Evolutionary conservation across 2,797 vertebrate genomes (phyloP).

Genomic region (Leucoraja ocellata): DNA sequence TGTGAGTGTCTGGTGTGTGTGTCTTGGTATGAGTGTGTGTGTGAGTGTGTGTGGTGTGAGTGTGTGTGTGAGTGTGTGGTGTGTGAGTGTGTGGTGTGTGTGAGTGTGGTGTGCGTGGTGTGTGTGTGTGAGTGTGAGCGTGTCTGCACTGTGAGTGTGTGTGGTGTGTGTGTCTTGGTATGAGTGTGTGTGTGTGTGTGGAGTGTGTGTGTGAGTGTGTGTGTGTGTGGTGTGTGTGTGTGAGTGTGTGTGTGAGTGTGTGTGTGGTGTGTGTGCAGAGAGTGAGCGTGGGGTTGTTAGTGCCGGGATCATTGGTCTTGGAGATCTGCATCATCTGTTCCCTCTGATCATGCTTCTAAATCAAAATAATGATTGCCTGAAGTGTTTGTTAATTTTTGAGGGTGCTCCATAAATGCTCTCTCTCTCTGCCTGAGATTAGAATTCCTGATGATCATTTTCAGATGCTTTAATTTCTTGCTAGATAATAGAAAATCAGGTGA

Average conservation of each 20-base stretch:
- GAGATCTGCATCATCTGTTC: slow-evolving; percentile 1
- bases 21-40: background rate
- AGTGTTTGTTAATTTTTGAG: slow-evolving; percentile 34
- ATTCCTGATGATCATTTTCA: slow-evolving; percentile 32
- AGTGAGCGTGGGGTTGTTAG: background rate
- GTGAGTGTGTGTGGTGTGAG: background rate
- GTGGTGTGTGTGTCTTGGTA: background rate
- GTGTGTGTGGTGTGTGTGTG: background rate
- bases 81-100: background rate
- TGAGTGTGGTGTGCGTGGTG: background rate
- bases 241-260: background rate
- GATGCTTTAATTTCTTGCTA: slow-evolving; percentile 32
- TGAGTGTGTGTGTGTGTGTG: background rate
- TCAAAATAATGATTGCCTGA: slow-evolving; percentile 32
- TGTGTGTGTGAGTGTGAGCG: background rate
- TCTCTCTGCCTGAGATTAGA: slow-evolving; percentile 27
- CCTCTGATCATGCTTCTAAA: slow-evolving; percentile 29
- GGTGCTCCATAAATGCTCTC: background rate
- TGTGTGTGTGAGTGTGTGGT: background rate
- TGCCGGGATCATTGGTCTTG: background rate
- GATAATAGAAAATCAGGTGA: slow-evolving; percentile 38
- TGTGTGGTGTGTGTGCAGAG: background rate
- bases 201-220: background rate
- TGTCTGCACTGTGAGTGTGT: background rate
- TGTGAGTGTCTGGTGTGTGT: background rate